Evolutionary conservation across 1,140 invertebrate species (phyloP).

Genomic region (Polypedilum vanderplanki): DNA sequence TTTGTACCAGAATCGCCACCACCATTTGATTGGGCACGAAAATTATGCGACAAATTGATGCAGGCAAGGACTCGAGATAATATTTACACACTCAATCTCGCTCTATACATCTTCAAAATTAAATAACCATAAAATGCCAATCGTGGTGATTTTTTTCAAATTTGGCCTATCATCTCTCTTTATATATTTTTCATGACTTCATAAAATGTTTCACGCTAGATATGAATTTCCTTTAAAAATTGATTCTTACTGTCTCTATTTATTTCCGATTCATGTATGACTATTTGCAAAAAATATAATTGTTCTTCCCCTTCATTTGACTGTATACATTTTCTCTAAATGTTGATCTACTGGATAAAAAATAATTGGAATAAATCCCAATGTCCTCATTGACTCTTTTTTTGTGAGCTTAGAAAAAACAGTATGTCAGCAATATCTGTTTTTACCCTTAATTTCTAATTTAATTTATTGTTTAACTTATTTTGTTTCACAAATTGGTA

Average conservation of each 20-base stretch:
- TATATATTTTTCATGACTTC: constrained; percentile 29
- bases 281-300: too few relatives aligned
- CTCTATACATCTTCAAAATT: too few relatives aligned
- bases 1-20: constrained; percentile 95
- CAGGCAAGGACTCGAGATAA: constrained; percentile 62
- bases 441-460: background rate
- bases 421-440: too few relatives aligned
- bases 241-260: too few relatives aligned
- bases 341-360: too few relatives aligned
- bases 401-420: too few relatives aligned
- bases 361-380: too few relatives aligned
- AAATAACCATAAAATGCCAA: background rate
- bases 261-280: too few relatives aligned
- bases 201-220: constrained; percentile 22
- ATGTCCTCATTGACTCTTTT: too few relatives aligned
- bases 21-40: constrained; percentile 80
- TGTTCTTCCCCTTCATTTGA: too few relatives aligned
- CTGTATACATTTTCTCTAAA: too few relatives aligned
- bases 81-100: too few relatives aligned
- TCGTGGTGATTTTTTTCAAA: background rate
- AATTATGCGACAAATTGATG: constrained; percentile 82
- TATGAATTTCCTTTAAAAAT: background rate
- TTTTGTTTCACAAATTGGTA: constrained; percentile 2
- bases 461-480: background rate
- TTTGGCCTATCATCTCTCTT: background rate